These are phyloP conservation scores for Diaprepes abbreviatus DNA, from an alignment of 2,888 invertebrate genomes.

Conservation along the genomic window DNA sequence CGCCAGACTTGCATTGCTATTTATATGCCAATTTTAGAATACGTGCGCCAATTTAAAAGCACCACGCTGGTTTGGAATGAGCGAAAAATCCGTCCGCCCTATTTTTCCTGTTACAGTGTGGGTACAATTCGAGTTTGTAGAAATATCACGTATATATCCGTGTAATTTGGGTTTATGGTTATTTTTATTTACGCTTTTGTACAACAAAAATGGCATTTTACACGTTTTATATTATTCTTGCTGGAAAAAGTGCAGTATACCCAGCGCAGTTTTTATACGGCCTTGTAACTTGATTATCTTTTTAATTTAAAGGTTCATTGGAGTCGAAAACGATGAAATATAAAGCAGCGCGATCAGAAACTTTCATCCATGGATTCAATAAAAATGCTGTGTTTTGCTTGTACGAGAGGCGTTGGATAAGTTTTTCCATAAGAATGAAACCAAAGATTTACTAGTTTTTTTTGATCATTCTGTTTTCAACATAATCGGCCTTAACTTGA, in stretches of 20 bases:
- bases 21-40: slow-evolving; percentile 15
- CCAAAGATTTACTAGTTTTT: no score
- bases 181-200: slow-evolving; percentile 27
- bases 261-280: background rate
- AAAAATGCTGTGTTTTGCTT: no score
- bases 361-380: no score
- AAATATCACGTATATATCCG: slow-evolving; percentile 26
- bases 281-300: slow-evolving; percentile 22
- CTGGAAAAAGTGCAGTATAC: slow-evolving; percentile 4
- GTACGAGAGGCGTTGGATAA: no score
- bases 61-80: slow-evolving; percentile 15
- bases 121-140: slow-evolving; percentile 24
- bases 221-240: slow-evolving; percentile 7
- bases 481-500: no score
- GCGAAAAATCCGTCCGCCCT: slow-evolving; percentile 26
- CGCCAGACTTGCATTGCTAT: slow-evolving; percentile 4
- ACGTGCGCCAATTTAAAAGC: slow-evolving; percentile 12
- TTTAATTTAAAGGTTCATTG: slow-evolving; percentile 28
- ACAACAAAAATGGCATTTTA: slow-evolving; percentile 13
- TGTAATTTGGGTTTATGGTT: slow-evolving; percentile 29
- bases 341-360: no score
- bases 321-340: background rate
- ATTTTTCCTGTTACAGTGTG: slow-evolving; percentile 18
- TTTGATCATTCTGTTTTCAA: no score
- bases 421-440: no score